Percentiles rank a stretch among this genome's conserved stretches.
Conservation (phyloP, 1,140 invertebrate species). For the Chironomus tepperi region DNA sequence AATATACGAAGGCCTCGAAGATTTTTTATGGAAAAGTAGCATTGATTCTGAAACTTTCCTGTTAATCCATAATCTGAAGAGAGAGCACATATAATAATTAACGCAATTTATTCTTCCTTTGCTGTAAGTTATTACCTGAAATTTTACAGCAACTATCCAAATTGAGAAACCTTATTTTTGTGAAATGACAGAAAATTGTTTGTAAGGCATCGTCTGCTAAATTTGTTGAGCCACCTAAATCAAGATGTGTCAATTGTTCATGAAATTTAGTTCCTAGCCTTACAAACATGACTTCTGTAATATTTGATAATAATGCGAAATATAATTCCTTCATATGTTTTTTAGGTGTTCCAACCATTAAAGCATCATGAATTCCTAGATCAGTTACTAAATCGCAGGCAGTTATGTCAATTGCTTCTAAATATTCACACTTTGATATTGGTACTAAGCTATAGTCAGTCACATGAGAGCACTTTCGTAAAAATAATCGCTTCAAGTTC, state of each 20-base stretch:
- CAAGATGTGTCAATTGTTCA: not conserved
- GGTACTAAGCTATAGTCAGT: not conserved
- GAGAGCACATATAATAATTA: no score
- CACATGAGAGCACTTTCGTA: not conserved
- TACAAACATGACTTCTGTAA: not conserved
- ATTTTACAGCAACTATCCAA: constrained; percentile 1
- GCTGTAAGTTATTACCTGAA: not conserved
- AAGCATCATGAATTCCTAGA: not conserved
- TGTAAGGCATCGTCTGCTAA: not conserved
- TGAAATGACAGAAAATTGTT: constrained; percentile 12
- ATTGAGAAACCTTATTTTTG: constrained; percentile 5
- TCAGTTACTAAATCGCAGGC: not conserved
- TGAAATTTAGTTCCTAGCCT: not conserved
- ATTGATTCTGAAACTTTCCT: constrained; percentile 13
- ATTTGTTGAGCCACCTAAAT: not conserved
- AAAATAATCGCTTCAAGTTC: not conserved
- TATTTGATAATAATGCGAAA: not conserved
- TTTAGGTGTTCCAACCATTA: not conserved
- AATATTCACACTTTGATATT: not conserved
- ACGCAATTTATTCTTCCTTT: no score
- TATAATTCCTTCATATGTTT: not conserved
- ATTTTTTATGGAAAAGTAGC: not conserved
- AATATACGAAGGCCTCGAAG: not conserved
- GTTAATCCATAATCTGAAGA: not conserved
- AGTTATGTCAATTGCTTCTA: not conserved